Evolutionary conservation across 2,797 vertebrate genomes (phyloP).

Genomic region (Morelia viridis): DNA sequence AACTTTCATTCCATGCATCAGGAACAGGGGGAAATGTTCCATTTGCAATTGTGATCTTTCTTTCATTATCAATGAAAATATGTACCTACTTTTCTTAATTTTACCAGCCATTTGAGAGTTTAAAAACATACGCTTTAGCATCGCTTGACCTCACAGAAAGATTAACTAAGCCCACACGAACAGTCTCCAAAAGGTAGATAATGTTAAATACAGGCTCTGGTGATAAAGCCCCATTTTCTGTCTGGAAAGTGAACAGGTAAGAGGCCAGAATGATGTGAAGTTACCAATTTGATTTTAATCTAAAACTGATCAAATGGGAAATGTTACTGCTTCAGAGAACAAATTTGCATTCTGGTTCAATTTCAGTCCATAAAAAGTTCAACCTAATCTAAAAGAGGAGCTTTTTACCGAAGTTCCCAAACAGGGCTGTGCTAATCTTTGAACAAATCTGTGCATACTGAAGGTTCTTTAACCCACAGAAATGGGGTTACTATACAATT

Average conservation of each 20-base stretch:
- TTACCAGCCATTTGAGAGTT: background rate
- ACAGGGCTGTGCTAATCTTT: conserved; percentile 31
- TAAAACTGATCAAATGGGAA: conserved; percentile 4
- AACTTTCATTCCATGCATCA: background rate
- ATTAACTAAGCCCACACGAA: conserved; percentile 1
- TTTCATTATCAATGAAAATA: background rate
- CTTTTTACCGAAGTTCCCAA: conserved; percentile 41
- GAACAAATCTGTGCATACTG: conserved; percentile 41
- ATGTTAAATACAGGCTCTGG: conserved; percentile 5
- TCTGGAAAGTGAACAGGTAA: conserved; percentile 36
- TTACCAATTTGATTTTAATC: conserved; percentile 26
- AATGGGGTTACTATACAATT: conserved; percentile 65
- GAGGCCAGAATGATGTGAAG: background rate
- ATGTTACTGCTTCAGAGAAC: background rate
- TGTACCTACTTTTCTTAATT: background rate
- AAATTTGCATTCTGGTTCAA: conserved; percentile 26
- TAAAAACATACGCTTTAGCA: background rate
- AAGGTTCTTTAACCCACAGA: conserved; percentile 52
- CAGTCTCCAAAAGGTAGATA: conserved; percentile 20
- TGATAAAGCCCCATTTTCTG: conserved; percentile 32
- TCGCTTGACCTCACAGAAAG: background rate
- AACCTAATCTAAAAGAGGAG: conserved; percentile 35
- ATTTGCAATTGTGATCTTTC: background rate
- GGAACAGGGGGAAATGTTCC: background rate
- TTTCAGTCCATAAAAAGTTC: conserved; percentile 36